A percentile compares a stretch with the other conserved stretches of the same genome.
phyloP scores from a whole-genome alignment of 2,888 invertebrate species.

The Eupithecia subumbrata region DNA sequence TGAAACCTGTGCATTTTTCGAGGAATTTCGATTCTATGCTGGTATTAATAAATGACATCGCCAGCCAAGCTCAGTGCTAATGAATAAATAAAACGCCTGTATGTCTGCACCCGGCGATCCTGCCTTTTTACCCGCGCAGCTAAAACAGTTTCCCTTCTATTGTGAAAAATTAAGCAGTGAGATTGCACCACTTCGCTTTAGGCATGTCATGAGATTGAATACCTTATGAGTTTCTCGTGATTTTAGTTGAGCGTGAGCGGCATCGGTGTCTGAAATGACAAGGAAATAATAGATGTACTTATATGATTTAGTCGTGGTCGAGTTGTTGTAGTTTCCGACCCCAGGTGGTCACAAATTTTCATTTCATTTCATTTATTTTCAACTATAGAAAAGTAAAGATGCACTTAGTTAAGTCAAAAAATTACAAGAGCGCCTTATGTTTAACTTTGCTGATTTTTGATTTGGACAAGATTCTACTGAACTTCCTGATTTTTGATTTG shows the following conservation, averaged over 20 bases:
- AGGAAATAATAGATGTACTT: not conserved
- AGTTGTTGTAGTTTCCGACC: not conserved
- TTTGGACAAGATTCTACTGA: no score
- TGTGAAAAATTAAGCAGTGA: conserved; percentile 35
- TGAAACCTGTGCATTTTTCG: not conserved
- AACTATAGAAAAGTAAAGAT: no score
- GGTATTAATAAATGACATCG: conserved; percentile 9
- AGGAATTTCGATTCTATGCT: conserved; percentile 22
- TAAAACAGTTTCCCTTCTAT: conserved; percentile 31
- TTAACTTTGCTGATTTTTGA: no score
- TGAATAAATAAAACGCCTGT: conserved; percentile 62
- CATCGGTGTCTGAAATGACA: not conserved
- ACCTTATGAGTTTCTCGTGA: not conserved
- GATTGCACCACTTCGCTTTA: conserved; percentile 4
- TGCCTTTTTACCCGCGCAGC: conserved; percentile 47
- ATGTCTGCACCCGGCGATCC: conserved; percentile 51
- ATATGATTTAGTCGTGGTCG: not conserved
- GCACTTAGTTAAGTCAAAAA: no score
- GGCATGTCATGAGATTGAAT: conserved; percentile 11
- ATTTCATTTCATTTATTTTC: no score
- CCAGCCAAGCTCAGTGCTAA: conserved; percentile 52
- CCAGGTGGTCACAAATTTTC: no score
- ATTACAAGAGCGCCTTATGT: no score
- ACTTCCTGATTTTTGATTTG: no score
- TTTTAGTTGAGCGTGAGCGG: not conserved